Percentiles rank a stretch among this genome's conserved stretches.
These are phyloP conservation scores for Aricia artaxerxes DNA, from an alignment of 2,888 invertebrate genomes.

Conservation along the genomic window DNA sequence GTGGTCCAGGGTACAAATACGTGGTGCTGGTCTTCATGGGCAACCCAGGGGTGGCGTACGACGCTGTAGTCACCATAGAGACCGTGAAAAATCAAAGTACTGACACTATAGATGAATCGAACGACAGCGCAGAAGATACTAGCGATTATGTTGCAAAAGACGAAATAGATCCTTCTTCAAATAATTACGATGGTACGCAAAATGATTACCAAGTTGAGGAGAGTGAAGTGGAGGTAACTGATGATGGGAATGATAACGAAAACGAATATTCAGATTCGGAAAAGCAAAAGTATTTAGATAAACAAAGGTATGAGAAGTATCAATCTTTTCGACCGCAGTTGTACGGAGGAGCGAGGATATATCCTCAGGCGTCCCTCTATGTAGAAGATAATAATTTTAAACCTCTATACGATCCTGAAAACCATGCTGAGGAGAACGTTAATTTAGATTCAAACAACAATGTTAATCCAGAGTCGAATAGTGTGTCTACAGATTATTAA, in stretches of 20 bases:
- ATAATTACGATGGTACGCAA: slow-evolving; percentile 47
- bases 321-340: slow-evolving; percentile 52
- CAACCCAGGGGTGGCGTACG: slow-evolving; percentile 61
- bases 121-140: slow-evolving; percentile 49
- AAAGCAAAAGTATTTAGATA: slow-evolving; percentile 42
- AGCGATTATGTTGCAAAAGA: slow-evolving; percentile 42
- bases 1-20: slow-evolving; percentile 72
- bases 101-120: slow-evolving; percentile 41
- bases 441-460: slow-evolving; percentile 59
- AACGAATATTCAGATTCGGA: slow-evolving; percentile 36
- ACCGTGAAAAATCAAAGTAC: slow-evolving; percentile 46
- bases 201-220: slow-evolving; percentile 42
- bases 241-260: slow-evolving; percentile 44
- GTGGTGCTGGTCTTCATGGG: slow-evolving; percentile 67
- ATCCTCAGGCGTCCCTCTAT: slow-evolving; percentile 51
- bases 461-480: slow-evolving; percentile 54
- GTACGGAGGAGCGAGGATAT: slow-evolving; percentile 50
- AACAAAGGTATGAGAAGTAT: slow-evolving; percentile 50
- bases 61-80: slow-evolving; percentile 66
- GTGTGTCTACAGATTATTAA: slow-evolving; percentile 59
- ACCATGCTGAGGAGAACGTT: slow-evolving; percentile 39
- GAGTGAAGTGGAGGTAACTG: slow-evolving; percentile 38
- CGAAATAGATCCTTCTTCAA: slow-evolving; percentile 51
- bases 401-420: slow-evolving; percentile 37
- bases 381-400: slow-evolving; percentile 49